A percentile compares a stretch with the other conserved stretches of the same genome.
These are phyloP conservation scores for Ptiloglossa arizonensis DNA, from an alignment of 1,140 invertebrate genomes.

Conservation along the genomic window DNA sequence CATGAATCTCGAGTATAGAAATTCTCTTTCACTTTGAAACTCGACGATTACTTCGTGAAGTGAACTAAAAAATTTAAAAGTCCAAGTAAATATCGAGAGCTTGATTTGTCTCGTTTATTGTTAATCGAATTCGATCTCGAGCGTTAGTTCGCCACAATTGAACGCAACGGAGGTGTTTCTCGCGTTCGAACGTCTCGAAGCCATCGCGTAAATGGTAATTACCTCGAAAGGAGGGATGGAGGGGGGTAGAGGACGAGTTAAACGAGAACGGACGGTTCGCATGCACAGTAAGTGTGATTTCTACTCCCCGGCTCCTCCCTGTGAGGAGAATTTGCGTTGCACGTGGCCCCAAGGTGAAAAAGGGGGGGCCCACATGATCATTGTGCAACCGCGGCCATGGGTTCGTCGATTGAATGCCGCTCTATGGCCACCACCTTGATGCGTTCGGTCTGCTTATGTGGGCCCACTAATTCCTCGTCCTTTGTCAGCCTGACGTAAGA, in stretches of 20 bases:
- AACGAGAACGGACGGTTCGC: neutral
- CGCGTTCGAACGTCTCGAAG: too few species aligned
- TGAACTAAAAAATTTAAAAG: too few species aligned
- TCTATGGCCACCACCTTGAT: neutral
- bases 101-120: too few species aligned
- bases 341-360: conserved; percentile 14
- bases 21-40: too few species aligned
- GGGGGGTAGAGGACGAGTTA: too few species aligned
- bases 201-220: neutral
- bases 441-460: neutral
- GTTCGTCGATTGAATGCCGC: conserved; percentile 50
- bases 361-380: conserved; percentile 54
- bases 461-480: neutral
- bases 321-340: conserved; percentile 22
- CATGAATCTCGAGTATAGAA: too few species aligned
- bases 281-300: conserved; percentile 33
- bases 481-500: conserved; percentile 3
- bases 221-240: too few species aligned
- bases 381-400: conserved; percentile 46
- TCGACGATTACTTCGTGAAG: too few species aligned
- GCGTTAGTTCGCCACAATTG: too few species aligned
- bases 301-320: conserved; percentile 11
- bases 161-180: too few species aligned
- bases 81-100: too few species aligned
- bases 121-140: too few species aligned